Evolutionary conservation across 2,888 invertebrate species (phyloP), one percentile per base, ranked within the genome.

Genomic region (Dryadula phaetusa): DNA sequence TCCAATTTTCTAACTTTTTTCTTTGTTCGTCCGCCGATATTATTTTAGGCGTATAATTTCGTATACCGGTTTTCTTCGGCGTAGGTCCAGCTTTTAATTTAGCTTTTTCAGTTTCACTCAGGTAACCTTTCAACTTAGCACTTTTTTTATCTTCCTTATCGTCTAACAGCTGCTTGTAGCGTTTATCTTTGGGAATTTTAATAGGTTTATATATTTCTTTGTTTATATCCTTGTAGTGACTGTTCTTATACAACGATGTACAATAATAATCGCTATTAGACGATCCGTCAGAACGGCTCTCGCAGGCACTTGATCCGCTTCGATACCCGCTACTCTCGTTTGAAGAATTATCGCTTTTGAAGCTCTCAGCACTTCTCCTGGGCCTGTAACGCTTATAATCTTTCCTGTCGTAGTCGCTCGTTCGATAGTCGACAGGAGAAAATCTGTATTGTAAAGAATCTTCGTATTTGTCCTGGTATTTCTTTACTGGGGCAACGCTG

Each of bases 31-130:
- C 93, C 67, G 94, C 94, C 25, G 94, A 92, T 47, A 95, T 84
- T 69, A 95, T 95, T 82, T 95, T 96, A 20, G 96, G 96, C 20
- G 95, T 95, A 74, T 96, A 96, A 82, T 95, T 95, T 73, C 96
- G 92, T 73, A 96, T 95, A 54, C 95, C 94, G 65, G 89, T 93
- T 75, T 91, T 94, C 81, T 93, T 95, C 70, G 86, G 80, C 70
- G 81, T 84, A 6, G 85, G 78, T 7, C 77, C 82, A 10, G 79
- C 74, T 69, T 92, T 92, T 1, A 89, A 83, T 79, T 92, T 93
- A 44, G 91, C 90, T 74, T 93, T 94, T 53, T 90, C 90, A 1
- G 86, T 74, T 64, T 91, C 90, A 65, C 83, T 85, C 64, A 87
- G 74, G 78, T 92, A 86, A 78, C 86, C 83, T 78, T 88, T 84